A percentile compares a stretch with the other conserved stretches of the same genome.
Evolutionary conservation across 2,797 vertebrate genomes (phyloP).

Genomic region (Eulemur coronatus): DNA sequence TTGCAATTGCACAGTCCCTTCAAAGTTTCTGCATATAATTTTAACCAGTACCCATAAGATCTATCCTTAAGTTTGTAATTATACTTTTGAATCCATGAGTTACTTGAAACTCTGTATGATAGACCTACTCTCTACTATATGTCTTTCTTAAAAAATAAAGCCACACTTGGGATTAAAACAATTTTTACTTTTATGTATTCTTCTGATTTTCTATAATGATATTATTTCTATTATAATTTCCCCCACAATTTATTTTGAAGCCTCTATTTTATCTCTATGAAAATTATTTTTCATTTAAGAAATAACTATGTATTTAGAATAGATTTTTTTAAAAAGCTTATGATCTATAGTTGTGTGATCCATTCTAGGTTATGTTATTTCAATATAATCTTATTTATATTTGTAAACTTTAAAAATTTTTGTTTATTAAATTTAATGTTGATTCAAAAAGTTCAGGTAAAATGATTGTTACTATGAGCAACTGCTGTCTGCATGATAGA

Average conservation of each 20-base stretch:
- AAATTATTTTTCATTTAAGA: neutral
- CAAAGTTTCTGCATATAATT: neutral
- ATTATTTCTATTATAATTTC: neutral
- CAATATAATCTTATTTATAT: conserved; percentile 4
- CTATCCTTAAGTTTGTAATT: neutral
- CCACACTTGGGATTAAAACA: neutral
- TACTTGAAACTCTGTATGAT: neutral
- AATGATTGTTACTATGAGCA: conserved; percentile 90
- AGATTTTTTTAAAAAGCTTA: neutral
- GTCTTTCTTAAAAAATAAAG: neutral
- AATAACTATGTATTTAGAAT: neutral
- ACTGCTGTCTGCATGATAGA: conserved; percentile 90
- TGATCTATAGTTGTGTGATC: neutral
- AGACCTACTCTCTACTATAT: neutral
- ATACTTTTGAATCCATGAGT: neutral
- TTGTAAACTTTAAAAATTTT: neutral
- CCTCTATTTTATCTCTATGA: neutral
- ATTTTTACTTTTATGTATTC: neutral
- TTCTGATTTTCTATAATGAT: neutral
- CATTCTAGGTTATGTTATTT: neutral
- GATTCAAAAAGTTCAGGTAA: conserved; percentile 84
- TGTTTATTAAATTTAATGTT: neutral
- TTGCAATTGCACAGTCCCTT: neutral
- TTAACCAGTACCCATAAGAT: neutral
- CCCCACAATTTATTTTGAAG: neutral